Conservation (phyloP, 2,797 vertebrate genomes). For the Alectoris magna region DNA sequence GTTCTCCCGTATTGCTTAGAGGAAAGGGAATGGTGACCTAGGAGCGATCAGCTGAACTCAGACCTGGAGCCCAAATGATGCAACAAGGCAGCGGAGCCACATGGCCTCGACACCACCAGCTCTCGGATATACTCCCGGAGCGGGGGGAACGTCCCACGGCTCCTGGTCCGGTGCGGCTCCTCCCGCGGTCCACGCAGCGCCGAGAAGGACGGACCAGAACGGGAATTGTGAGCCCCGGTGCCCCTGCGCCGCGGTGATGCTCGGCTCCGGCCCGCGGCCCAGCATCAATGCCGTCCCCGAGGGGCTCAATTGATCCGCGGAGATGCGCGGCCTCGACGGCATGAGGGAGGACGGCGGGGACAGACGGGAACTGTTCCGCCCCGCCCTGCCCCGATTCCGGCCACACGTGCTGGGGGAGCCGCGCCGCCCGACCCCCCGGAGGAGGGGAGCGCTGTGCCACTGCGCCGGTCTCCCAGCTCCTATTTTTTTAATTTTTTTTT, state of each 20-base stretch:
- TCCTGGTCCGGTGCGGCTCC: background rate
- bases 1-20: background rate
- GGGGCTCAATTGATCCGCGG: too few species aligned
- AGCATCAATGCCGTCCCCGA: too few species aligned
- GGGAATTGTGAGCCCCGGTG: background rate
- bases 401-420: too few species aligned
- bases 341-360: too few species aligned
- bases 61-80: background rate
- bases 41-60: background rate
- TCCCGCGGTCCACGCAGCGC: background rate
- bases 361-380: too few species aligned
- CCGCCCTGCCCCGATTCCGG: too few species aligned
- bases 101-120: background rate
- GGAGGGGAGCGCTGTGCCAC: background rate
- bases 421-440: background rate
- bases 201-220: conserved; percentile 36
- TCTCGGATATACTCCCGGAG: background rate
- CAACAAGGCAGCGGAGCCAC: background rate
- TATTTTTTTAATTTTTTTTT: too few species aligned
- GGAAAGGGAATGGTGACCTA: background rate
- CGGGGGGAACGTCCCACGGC: background rate
- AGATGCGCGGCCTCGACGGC: too few species aligned
- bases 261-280: too few species aligned
- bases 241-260: too few species aligned
- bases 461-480: background rate